These are phyloP conservation scores for Ellobius talpinus DNA, from an alignment of 2,113 vertebrate species.

Conservation along the genomic window DNA sequence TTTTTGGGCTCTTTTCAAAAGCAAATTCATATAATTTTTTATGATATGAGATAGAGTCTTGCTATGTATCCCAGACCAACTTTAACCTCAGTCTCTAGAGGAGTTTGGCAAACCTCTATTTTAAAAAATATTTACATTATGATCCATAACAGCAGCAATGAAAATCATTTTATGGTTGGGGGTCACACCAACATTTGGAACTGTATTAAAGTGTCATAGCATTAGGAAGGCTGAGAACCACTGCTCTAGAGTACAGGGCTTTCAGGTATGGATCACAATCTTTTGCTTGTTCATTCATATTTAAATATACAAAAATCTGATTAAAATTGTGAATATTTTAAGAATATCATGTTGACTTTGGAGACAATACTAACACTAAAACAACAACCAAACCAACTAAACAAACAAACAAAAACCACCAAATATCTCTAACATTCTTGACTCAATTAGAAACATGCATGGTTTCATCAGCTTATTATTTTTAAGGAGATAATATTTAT, in stretches of 20 bases:
- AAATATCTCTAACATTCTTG: neutral
- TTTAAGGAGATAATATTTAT: neutral
- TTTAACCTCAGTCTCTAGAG: neutral
- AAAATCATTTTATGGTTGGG: neutral
- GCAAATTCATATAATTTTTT: neutral
- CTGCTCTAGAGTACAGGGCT: neutral
- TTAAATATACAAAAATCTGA: conserved; percentile 11
- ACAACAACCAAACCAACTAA: neutral
- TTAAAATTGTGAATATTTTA: neutral
- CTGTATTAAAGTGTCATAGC: neutral
- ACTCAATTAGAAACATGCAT: neutral
- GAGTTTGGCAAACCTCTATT: neutral
- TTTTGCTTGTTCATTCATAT: neutral
- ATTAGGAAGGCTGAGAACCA: neutral
- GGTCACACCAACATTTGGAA: neutral
- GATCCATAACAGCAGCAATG: neutral
- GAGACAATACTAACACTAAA: neutral
- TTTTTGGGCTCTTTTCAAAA: conserved; percentile 18
- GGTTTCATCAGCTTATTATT: neutral
- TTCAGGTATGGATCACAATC: neutral
- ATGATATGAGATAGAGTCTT: neutral
- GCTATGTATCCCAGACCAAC: neutral
- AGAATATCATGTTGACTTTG: neutral
- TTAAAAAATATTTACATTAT: neutral
- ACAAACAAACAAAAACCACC: neutral